Conservation (phyloP, 2,888 invertebrate genomes). For the Eristalis pertinax region DNA sequence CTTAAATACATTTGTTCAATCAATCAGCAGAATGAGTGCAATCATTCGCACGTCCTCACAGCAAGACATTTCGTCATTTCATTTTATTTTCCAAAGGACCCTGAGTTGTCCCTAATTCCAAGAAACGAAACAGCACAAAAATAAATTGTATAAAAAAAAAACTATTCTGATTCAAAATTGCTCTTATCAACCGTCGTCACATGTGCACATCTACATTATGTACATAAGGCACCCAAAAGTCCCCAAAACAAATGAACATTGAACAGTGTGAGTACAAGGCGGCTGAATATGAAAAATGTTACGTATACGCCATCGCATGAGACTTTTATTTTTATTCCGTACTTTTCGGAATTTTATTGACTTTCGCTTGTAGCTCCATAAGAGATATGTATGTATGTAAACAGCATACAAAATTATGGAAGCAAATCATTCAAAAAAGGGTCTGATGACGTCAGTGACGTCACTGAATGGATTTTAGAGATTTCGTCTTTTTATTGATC, state of each 20-base stretch:
- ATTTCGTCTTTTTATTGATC: neutral
- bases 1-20: too few species aligned
- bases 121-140: too few species aligned
- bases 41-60: too few species aligned
- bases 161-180: too few species aligned
- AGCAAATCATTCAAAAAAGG: neutral
- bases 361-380: neutral
- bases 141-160: too few species aligned
- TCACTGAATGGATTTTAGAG: neutral
- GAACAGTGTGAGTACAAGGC: neutral
- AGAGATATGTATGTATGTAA: neutral
- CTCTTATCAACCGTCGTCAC: too few species aligned
- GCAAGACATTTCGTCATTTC: too few species aligned
- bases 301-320: neutral
- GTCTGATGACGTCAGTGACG: neutral
- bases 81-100: too few species aligned
- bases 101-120: too few species aligned
- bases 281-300: neutral
- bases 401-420: neutral
- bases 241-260: neutral
- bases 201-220: neutral
- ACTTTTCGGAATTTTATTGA: neutral
- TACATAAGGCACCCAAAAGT: neutral
- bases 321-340: neutral
- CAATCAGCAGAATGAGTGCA: too few species aligned